phyloP scores from a whole-genome alignment of 2,888 invertebrate genomes.

The Cotesia congregata region DNA sequence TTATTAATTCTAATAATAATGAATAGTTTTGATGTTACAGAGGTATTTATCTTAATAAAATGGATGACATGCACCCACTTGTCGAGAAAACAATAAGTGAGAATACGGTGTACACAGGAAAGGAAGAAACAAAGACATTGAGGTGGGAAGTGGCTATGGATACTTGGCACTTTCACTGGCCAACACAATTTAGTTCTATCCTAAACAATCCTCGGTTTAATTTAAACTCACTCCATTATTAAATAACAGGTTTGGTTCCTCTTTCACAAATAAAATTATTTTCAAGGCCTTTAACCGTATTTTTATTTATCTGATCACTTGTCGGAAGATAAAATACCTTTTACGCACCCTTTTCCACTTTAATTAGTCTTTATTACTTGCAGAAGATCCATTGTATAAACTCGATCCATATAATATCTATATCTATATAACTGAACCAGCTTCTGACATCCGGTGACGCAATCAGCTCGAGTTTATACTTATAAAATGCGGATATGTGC shows the following conservation, averaged over 20 bases:
- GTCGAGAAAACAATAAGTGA: conserved; percentile 17
- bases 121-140: conserved; percentile 13
- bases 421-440: not conserved
- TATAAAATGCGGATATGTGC: conserved; percentile 21
- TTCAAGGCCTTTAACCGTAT: no score
- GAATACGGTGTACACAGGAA: conserved; percentile 1
- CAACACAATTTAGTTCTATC: conserved; percentile 9
- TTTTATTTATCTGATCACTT: no score
- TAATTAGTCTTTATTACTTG: no score
- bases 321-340: no score
- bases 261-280: no score
- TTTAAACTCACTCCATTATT: no score
- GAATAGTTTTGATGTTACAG: not conserved
- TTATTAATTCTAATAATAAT: not conserved
- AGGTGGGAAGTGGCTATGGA: conserved; percentile 34
- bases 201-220: not conserved
- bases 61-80: conserved; percentile 14
- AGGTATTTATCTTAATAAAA: conserved; percentile 7
- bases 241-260: no score
- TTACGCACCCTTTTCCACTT: no score
- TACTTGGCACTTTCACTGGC: conserved; percentile 37
- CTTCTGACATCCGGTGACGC: conserved; percentile 32
- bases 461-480: conserved; percentile 13
- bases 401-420: not conserved
- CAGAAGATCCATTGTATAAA: not conserved